Base-by-base conservation (phyloP, 2,888 invertebrate genomes). In the Autographa pulchrina region DNA sequence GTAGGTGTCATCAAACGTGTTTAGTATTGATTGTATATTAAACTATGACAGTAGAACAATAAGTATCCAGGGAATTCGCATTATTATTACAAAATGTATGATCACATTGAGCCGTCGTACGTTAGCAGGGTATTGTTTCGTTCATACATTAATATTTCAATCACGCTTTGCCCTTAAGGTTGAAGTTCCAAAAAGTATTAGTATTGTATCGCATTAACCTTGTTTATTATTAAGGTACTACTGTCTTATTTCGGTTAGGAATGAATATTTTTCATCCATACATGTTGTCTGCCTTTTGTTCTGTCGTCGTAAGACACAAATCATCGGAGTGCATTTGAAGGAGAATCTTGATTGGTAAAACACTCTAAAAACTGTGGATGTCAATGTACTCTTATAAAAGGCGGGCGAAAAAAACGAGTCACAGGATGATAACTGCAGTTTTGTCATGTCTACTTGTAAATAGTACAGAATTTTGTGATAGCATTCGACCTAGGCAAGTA, bases 131-230 rank as follows among this genome's bases (percentile, higher is more conserved):
- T n/a, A 20, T 20, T 54, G 54, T 20, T 11, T 54, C 3, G 54
- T 54, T 11, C 18, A 4, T 25, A 62, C 9, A 61, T 72, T 59
- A 59, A 43, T 62, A 68, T 77, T 72, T 68, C 9, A 35, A 9
- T 54, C 75, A 72, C 64, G 52, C 54, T 16, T 65, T 43, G 32
- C 65, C 66, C 60, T 63, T 56, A 60, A 60, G 65, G 60, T 48
- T 38, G 35, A 20, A 56, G 25, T 25, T 56, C 54, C 54, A 56
- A 56, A 56, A 56, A 20, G 25, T 25, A 56, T 20, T 56, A 20
- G 54, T 25, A 56, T 56, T 56, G 54, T 56, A 13, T 35, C 16
- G 41, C 13, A n/a, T 35, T 61, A 48, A 35, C 38, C 35, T 61
- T 41, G 61, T 38, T 61, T 32, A 13, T n/a, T n/a, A 16, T 56